phyloP scores from a whole-genome alignment of 1,140 invertebrate genomes.

The Bilobella aurantiaca region DNA sequence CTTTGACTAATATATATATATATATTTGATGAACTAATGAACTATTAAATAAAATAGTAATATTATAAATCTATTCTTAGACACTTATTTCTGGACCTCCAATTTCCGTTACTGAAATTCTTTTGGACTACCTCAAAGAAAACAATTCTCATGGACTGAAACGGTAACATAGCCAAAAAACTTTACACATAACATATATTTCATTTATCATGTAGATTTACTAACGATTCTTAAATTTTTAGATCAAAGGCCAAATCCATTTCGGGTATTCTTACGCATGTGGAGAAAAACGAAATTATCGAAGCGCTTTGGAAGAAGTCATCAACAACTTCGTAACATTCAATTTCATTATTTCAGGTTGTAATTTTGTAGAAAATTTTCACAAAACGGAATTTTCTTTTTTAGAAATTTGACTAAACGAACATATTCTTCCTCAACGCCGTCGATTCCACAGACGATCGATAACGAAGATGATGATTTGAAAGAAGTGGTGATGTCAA shows the following conservation, averaged over 20 bases:
- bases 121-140: conserved; percentile 16
- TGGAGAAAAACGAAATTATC: not conserved
- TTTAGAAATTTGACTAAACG: conserved; percentile 8
- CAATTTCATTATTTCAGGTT: too few relatives aligned
- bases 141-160: conserved; percentile 13
- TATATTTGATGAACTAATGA: too few relatives aligned
- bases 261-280: not conserved
- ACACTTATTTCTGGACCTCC: conserved; percentile 17
- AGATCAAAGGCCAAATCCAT: not conserved
- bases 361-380: not conserved
- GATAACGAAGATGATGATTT: not conserved
- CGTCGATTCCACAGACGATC: conserved; percentile 13
- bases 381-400: not conserved
- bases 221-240: not conserved
- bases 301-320: not conserved
- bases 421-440: conserved; percentile 20
- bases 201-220: not conserved
- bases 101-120: conserved; percentile 11
- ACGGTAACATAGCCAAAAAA: conserved; percentile 11
- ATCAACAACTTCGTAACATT: too few relatives aligned
- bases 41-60: not conserved
- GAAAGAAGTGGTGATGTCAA: not conserved
- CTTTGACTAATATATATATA: too few relatives aligned
- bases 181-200: not conserved
- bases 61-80: conserved; percentile 12